Base-by-base conservation (phyloP, 2,888 invertebrate species). In the Drosophila neotestacea region DNA sequence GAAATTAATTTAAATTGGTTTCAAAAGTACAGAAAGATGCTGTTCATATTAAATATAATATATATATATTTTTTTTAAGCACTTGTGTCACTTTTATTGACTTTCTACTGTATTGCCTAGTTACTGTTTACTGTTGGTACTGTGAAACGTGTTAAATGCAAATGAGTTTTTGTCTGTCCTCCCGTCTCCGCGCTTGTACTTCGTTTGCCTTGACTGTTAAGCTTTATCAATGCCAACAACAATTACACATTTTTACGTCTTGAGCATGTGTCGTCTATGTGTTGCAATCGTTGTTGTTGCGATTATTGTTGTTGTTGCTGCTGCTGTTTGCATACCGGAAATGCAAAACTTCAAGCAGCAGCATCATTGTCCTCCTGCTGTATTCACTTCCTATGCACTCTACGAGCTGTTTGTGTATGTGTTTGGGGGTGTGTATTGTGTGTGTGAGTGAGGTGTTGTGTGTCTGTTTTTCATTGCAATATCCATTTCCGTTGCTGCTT, bases 321-420 rank as follows among this genome's bases (percentile, higher is more conserved):
- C 11, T 74, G 58, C 56, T 81, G 85, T 77, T 81, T 85, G 83
- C 88, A 88, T 85, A 86, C 90, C 91, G 91, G 90, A 90, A 91
- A 90, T 89, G 90, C 89, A 85, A 91, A 91, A 83, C 88, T 89
- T 85, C 76, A 87, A 67, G 50, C 83, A 69, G 60, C 65, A 52
- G 51, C 58, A 47, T 60, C 66, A 46, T 59, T 62, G 51, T 54
- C 9, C 52, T 64, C 22, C 32, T 51, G 10, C 61, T 61, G 62
- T 48, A 46, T 13, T 22, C 41, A 13, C 54, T 34, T 65, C 34
- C 61, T 64, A 56, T 56, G 50, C 50, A 52, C 48, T 61, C 39
- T 5, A 34, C 27, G 7, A 52, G 48, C 22, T 79, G 46, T 6
- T 44, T 36, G 41, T 64, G 7, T 66, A 16, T 38, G 34, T 51